phyloP scores from a whole-genome alignment of 2,888 invertebrate genomes.

The Cephus spinipes region DNA sequence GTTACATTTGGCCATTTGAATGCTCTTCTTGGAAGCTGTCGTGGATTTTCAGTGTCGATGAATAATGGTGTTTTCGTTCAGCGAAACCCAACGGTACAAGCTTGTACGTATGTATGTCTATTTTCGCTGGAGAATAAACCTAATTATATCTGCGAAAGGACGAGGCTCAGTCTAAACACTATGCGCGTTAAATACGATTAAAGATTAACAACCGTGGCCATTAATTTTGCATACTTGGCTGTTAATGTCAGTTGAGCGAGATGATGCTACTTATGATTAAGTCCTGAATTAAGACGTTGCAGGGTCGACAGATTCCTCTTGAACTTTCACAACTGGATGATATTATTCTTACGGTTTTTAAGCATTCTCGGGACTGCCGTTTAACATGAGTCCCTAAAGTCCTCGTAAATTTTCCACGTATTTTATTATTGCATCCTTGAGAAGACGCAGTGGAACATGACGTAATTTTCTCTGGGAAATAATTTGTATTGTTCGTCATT shows the following conservation, averaged over 20 bases:
- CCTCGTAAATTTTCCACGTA: not conserved
- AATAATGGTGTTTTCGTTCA: not conserved
- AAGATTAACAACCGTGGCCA: not conserved
- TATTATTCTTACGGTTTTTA: not conserved
- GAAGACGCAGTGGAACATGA: not conserved
- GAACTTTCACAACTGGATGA: not conserved
- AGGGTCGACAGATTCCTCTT: not conserved
- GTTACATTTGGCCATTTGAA: not conserved
- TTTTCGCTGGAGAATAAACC: not conserved
- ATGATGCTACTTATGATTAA: not conserved
- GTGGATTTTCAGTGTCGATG: not conserved
- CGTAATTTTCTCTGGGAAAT: not conserved
- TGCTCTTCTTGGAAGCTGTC: not conserved
- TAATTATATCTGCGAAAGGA: not conserved
- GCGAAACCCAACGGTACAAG: not conserved
- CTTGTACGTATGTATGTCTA: not conserved
- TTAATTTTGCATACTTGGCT: not conserved
- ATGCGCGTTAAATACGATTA: not conserved
- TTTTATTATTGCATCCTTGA: not conserved
- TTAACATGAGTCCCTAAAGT: not conserved
- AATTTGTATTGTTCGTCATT: not conserved
- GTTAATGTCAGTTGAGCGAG: not conserved
- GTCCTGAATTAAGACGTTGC: not conserved
- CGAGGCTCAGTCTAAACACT: not conserved
- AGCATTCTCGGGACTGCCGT: not conserved